Base-by-base conservation (phyloP, 2,113 vertebrate genomes). In the Vimba vimba region DNA sequence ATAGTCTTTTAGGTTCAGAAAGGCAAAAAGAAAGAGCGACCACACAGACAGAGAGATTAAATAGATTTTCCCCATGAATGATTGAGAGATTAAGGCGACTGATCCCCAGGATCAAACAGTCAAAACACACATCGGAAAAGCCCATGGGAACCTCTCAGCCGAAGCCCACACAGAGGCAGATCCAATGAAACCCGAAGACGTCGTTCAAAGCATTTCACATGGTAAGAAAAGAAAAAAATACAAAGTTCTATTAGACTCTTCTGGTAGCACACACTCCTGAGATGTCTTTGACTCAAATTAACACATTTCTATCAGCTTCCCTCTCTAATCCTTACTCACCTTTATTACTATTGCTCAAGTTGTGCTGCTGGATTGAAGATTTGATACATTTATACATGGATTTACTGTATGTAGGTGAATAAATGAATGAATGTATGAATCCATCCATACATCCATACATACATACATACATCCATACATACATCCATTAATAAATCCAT, bases 31-130 rank as follows among this genome's bases (percentile, higher is more conserved):
- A n/a, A n/a, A 50, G 45, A 10, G 75, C 9, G 2, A 0, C 17
- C 7, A 79, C 45, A 52, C n/a, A 57, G 30, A 55, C 9, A 60
- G 82, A 74, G 21, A 60, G 79, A 80, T 39, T 17, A 33, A 81
- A 69, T 36, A 21, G 43, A 62, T 84, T 75, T 76, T 45, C 36
- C 59, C 66, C 43, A 59, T 60, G 82, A 79, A 68, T 82, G 81
- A 86, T 86, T 86, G 82, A 66, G 73, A 45, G 71, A 82, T 87
- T 87, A 84, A 78, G 39, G 11, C 4, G 21, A 77, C 39, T 81
- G 81, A 88, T 81, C 86, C 64, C 12, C 4, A 2, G 39, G 85
- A 86, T 89, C 85, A 86, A 82, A 83, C 55, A 30, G 23, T 45
- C 30, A 27, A 84, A 85, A 52, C 39, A n/a, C 43, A 85, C 59